Evolutionary conservation across 1,140 invertebrate genomes (phyloP).

Genomic region (Zophobas atratus): DNA sequence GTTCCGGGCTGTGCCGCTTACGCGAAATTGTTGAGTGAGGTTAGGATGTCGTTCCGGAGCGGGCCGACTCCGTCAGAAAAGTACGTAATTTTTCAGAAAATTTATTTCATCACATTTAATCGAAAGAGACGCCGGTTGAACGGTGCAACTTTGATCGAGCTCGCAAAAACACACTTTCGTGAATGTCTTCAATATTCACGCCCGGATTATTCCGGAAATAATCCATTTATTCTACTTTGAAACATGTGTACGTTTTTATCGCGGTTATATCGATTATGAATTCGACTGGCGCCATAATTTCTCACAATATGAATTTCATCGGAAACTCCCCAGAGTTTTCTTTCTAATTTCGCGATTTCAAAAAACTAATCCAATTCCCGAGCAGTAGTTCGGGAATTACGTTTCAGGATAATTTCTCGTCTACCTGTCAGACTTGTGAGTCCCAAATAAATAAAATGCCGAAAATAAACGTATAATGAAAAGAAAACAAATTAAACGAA

Average conservation of each 20-base stretch:
- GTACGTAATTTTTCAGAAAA: slow-evolving; percentile 1
- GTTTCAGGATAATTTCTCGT: slow-evolving; percentile 5
- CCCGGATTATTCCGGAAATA: slow-evolving; percentile 32
- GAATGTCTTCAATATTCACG: slow-evolving; percentile 27
- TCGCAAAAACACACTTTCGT: background rate
- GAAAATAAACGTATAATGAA: slow-evolving; percentile 19
- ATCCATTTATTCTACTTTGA: slow-evolving; percentile 13
- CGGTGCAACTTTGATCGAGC: background rate
- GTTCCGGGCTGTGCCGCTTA: slow-evolving; percentile 17
- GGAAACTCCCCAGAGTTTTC: slow-evolving; percentile 16
- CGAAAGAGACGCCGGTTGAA: background rate
- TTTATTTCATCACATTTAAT: background rate
- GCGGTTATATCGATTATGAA: slow-evolving; percentile 8
- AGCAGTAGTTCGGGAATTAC: slow-evolving; percentile 15
- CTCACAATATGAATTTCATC: background rate
- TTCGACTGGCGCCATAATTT: background rate
- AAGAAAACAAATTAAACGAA: slow-evolving; percentile 41
- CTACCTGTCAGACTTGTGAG: slow-evolving; percentile 9
- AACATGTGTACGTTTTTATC: slow-evolving; percentile 16
- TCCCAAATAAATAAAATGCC: slow-evolving; percentile 21
- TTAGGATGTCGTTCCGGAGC: background rate
- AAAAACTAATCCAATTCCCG: slow-evolving; percentile 25
- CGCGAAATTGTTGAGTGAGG: slow-evolving; percentile 13
- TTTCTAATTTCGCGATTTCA: slow-evolving; percentile 21
- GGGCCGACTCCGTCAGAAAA: background rate